Base-by-base conservation (phyloP, 1,140 invertebrate genomes). In the Aporrectodea caliginosa region DNA sequence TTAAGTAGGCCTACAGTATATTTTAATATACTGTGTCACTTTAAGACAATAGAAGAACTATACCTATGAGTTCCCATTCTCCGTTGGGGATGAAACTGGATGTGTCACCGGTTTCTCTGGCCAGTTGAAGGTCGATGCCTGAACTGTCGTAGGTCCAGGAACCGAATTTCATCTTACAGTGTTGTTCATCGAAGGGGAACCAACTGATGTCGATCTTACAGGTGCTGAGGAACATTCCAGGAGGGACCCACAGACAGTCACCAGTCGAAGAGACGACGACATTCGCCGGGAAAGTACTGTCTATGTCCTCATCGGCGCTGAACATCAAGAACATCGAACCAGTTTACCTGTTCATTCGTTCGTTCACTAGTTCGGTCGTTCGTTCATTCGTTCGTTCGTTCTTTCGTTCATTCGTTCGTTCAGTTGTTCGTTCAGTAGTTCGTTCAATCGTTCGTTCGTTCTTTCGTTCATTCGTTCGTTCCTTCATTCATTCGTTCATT, bases 181-280 rank as follows among this genome's bases (percentile, higher is more conserved):
- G 92, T 90, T 98, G 96, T 89, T 98, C 96, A 89, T 98, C 96
- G 90, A 98, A 98, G 79, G 96, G 96, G 90, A 98, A 98, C 96
- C 95, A 98, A 82, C 95, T 98, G 90, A 98, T 98, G 90, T 98
- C 96, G 87, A 98, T 98, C 90, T 97, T 96, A 78, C 89, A 90
- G 27, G 88, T 89, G 77, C 86, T 88, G 14, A 77, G 33, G 80
- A 92, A 92, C 78, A 91, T 90, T 0, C 91, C 80, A 22, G 80
- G 80, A 33, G 80, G 80, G 1, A 81, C 80, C 80, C 80, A 81
- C 22, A 78, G 35, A 30, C 80, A 81, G 16, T 69, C 35, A 34
- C 80, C 80, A 69, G 78, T 70, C 14, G 80, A 81, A 34, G 76
- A 73, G 22, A 81, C 77, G 2, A 81, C 77, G 16, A 81, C 68